Base-by-base conservation (phyloP, 2,888 invertebrate species). In the Pteria penguin region DNA sequence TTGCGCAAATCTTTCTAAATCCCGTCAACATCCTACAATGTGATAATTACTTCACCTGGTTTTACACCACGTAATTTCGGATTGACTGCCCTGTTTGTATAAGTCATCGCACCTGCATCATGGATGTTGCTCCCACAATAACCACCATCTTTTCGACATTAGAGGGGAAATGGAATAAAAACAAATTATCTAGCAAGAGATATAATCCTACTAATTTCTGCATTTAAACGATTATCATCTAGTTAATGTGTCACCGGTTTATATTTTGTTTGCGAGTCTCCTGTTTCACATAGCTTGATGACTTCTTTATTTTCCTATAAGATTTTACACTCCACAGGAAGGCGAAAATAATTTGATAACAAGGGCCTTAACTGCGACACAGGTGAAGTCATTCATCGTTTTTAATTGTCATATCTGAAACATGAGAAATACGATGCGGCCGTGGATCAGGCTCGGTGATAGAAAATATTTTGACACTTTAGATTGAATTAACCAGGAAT, bases 331-430 rank as follows among this genome's bases (percentile, higher is more conserved):
- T 57, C 31, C 22, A 67, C 32, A 57, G 52, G 32, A 68, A 57
- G 55, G 27, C 24, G 55, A 57, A 68, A 68, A 52, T 68, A 68
- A 68, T 68, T 68, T 55, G 22, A 57, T 52, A 68, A 68, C 68
- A 68, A 68, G 52, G 60, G 60, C 18, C 60, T 4, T 26, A 24
- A 60, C 27, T 14, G 4, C 18, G 11, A 18, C 26, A 60, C 60
- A 60, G 60, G 60, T 60, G 60, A 60, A 27, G 27, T 22, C 14
- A 27, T 60, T 60, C 22, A 29, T 8, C 18, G 22, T 26, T 60
- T 60, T 22, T 60, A 26, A n/a, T 26, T 22, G 27, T 60, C 26
- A 18, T 4, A 26, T 60, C 27, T 18, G 27, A 60, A 60, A 22
- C 24, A 11, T 26, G 26, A 26, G 60, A 24, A 60, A 60, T 60